A percentile compares a stretch with the other conserved stretches of the same genome.
These are phyloP conservation scores for Megaceryle torquata DNA, from an alignment of 2,113 vertebrate genomes.

Conservation along the genomic window DNA sequence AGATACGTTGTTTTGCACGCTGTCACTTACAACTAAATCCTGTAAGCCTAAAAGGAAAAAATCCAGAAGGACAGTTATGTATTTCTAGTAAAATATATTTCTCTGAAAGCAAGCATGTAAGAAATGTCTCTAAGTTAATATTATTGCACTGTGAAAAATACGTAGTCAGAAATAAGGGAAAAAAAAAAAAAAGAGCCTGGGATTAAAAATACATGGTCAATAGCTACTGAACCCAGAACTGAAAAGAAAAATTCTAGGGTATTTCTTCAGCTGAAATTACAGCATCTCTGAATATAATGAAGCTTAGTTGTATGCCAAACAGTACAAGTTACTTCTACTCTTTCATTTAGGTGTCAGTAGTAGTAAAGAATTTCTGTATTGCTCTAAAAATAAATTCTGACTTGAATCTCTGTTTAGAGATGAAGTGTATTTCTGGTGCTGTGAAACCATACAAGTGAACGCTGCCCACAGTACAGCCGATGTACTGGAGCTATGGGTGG, in stretches of 20 bases:
- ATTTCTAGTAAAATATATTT: not conserved
- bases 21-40: not conserved
- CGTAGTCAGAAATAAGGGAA: not conserved
- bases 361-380: not conserved
- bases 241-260: not conserved
- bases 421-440: not conserved
- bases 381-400: not conserved
- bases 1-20: not conserved
- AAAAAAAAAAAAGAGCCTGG: not conserved
- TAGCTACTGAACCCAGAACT: not conserved
- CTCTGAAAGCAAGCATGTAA: not conserved
- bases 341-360: not conserved
- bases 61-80: not conserved
- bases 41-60: not conserved
- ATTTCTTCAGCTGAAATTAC: not conserved
- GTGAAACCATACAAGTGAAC: not conserved
- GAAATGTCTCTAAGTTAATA: not conserved
- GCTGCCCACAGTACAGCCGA: accelerated
- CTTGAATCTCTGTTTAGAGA: not conserved
- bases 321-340: not conserved
- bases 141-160: not conserved
- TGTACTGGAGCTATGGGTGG: accelerated
- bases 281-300: not conserved
- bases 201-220: not conserved
- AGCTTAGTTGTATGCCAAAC: not conserved